Base-by-base conservation (phyloP, 2,888 invertebrate genomes). In the Drosophila algonquin region DNA sequence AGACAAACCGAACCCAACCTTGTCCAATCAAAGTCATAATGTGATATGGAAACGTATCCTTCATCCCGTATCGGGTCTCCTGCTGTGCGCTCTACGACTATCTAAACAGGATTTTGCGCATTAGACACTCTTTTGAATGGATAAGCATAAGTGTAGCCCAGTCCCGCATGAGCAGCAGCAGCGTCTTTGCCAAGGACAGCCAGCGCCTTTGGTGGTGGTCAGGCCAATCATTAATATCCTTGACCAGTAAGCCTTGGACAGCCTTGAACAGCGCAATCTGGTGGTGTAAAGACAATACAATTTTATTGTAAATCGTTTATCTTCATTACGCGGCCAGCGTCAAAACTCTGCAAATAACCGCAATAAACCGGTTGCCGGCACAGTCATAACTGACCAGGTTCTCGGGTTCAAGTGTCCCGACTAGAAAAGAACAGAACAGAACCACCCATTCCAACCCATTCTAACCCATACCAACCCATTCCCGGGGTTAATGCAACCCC, bases 231-330 rank as follows among this genome's bases (percentile, higher is more conserved):
- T 81, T 81, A 79, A 81, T 77, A 68, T 84, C 69, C 81, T 65
- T 78, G 75, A 60, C 53, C 75, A 64, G 56, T 64, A 40, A 40
- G 14, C n/a, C 40, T 7, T n/a, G 40, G 40, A 40, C 40, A 14
- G 55, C 70, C 74, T 44, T 16, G 62, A 35, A 18, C 40, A 18
- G 51, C 32, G 62, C 73, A 63, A 62, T 69, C 56, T 69, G 69
- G 73, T 80, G 80, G 79, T 80, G 79, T 71, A 78, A 70, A 65
- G 68, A 75, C 73, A 84, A 84, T 81, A 70, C 67, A 76, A 72
- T 79, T 72, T 79, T 67, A 87, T 84, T 84, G 76, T 76, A 75
- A 82, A 82, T 77, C 87, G 82, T 81, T 87, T 84, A 87, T 87
- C 81, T 80, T 87, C 85, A 85, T 87, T 87, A 85, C 73, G 86